Base-by-base conservation (phyloP, 2,888 invertebrate genomes). In the Muschampia plurimacula region DNA sequence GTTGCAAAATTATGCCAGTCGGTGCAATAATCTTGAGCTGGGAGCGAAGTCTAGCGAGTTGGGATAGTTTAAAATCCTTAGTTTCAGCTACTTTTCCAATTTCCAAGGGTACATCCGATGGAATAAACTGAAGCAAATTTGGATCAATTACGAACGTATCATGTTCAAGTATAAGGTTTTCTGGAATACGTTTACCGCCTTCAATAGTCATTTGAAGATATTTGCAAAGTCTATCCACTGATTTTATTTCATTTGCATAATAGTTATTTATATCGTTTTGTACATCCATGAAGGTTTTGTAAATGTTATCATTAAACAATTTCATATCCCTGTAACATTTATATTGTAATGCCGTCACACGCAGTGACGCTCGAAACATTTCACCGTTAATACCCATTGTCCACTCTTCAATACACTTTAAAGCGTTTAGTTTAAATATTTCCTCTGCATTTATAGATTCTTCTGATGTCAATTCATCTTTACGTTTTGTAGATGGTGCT, bases 331-430 rank as follows among this genome's bases (percentile, higher is more conserved):
- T 79, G 67, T 87, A 86, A 76, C 91, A 89, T 85, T 93, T 87
- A 78, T 91, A 79, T 76, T 91, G 86, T 76, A 89, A 79, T 76
- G 85, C 89, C 41, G 81, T 76, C 71, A 95, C 80, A 64, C 96
- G 91, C 63, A 94, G 80, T 63, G 84, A 88, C 1, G 91, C 89
- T 76, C 96, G 88, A 73, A 87, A 90, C 80, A 92, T 89, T 88
- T 96, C 96, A 36, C 95, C 96, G 70, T 92, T 89, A 5, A 95
- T 83, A 10, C 94, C 96, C 83, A 92, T 92, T 22, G 87, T 86
- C 95, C 96, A 96, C 84, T 96, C 96, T 36, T 95, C 91, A 15
- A 95, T 82, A 77, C 92, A 93, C 81, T 90, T 93, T 15, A 92
- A 75, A 68, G 86, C 88, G 76, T 93, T 92, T 52, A 78, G 72